Evolutionary conservation across 2,113 vertebrate species (phyloP), one percentile per base, ranked within the genome.

Genomic region (Rhynchopsitta pachyrhyncha): DNA sequence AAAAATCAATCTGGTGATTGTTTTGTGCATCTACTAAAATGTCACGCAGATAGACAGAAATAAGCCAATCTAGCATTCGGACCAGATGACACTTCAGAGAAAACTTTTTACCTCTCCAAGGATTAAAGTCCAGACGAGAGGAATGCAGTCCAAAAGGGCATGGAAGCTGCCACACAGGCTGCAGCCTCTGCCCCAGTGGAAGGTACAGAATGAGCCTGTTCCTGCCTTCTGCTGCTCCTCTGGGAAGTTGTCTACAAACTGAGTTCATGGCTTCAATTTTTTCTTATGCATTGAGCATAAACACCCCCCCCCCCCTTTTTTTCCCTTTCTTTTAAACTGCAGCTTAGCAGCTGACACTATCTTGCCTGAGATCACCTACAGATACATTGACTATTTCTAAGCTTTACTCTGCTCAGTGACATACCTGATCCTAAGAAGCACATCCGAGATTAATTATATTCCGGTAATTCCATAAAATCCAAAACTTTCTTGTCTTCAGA

Each of bases 111-210:
- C 28, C 19, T 23, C 71, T 77, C 22, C 27, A 71, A 95, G 69
- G 86, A 95, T 79, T 82, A 69, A 91, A 93, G 86, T 95, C 86
- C 93, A 95, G 77, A 92, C 35, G 78, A 68, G 44, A 95, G 77
- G 74, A 92, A 95, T 86, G 83, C 66, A 92, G 74, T 87, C 82
- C 83, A 95, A 82, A 77, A 92, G 86, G 94, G 74, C 83, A 87
- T 7, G 86, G 7, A 20, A 63, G 50, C 42, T 0, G 2, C 24
- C 46, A 23, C 60, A 55, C 49, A 62, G 69, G 18, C 74, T 35
- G 76, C 3, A 84, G 81, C 81, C 55, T 93, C 76, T 88, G 82
- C 37, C 85, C 53, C n/a, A 23, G 33, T 6, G 12, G 67, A 91
- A 87, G 78, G 82, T 67, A 29, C 77, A 39, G 14, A 66, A 82